phyloP scores from a whole-genome alignment of 92 coral and sea anemone genomes.

The Nematostella vectensis region DNA sequence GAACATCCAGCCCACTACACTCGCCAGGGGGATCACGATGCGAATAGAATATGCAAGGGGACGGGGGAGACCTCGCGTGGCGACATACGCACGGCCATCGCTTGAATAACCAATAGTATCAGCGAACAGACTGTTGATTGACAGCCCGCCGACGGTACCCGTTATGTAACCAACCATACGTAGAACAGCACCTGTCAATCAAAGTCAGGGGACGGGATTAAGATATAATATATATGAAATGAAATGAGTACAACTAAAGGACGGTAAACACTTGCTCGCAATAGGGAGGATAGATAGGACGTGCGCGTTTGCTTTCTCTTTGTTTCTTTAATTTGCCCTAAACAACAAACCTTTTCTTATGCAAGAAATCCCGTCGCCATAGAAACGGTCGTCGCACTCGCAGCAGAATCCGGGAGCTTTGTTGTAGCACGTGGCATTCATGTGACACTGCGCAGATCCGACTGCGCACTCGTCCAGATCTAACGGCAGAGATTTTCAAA shows the following conservation, averaged over 20 bases:
- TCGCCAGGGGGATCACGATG: conserved; percentile 61
- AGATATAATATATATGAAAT: no score
- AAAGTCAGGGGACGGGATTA: no score
- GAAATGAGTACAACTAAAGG: no score
- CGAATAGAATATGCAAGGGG: conserved; percentile 40
- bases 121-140: conserved; percentile 18
- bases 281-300: neutral
- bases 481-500: no score
- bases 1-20: conserved; percentile 60
- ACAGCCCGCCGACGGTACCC: conserved; percentile 50
- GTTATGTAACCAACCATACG: conserved; percentile 63
- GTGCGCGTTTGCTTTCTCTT: no score
- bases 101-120: conserved; percentile 48
- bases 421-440: conserved; percentile 62
- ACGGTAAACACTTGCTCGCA: no score
- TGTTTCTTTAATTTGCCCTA: no score
- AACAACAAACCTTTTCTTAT: conserved; percentile 69
- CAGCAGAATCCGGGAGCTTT: conserved; percentile 75
- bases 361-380: conserved; percentile 86
- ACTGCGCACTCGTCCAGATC: conserved; percentile 61
- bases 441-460: conserved; percentile 52
- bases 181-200: conserved; percentile 38
- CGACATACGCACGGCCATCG: conserved; percentile 67
- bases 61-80: conserved; percentile 50
- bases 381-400: conserved; percentile 58